These are phyloP conservation scores for Formica aserva DNA, from an alignment of 2,888 invertebrate genomes.

Conservation along the genomic window DNA sequence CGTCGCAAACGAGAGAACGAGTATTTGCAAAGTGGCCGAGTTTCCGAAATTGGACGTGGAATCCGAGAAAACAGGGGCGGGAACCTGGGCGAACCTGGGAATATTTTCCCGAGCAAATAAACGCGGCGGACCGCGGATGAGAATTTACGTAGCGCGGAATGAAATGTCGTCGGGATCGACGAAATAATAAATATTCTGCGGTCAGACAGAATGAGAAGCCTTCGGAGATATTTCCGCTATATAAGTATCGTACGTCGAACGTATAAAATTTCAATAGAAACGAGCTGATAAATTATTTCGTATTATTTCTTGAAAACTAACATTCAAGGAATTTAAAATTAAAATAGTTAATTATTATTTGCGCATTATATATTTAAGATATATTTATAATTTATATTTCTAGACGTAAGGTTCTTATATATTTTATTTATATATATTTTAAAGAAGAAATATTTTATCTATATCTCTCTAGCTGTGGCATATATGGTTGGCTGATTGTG, in stretches of 20 bases:
- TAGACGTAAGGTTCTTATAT: neutral
- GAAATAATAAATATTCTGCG: conserved; percentile 21
- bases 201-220: neutral
- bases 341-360: neutral
- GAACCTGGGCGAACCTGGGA: conserved; percentile 66
- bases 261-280: neutral
- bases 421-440: neutral
- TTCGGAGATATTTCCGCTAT: neutral
- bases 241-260: neutral
- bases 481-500: neutral
- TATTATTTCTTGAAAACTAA: neutral
- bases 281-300: neutral
- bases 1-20: conserved; percentile 58
- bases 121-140: conserved; percentile 38
- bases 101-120: conserved; percentile 60
- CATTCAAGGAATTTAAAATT: neutral
- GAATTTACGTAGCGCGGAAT: conserved; percentile 48
- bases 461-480: neutral
- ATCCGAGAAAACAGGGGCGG: conserved; percentile 70
- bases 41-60: conserved; percentile 70
- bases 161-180: conserved; percentile 30
- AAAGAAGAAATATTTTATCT: neutral
- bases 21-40: conserved; percentile 75
- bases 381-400: neutral
- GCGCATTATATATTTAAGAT: too few relatives aligned